A percentile compares a stretch with the other conserved stretches of the same genome.
Conservation (phyloP, 2,113 vertebrate genomes). For the Motacilla tschutschensis region DNA sequence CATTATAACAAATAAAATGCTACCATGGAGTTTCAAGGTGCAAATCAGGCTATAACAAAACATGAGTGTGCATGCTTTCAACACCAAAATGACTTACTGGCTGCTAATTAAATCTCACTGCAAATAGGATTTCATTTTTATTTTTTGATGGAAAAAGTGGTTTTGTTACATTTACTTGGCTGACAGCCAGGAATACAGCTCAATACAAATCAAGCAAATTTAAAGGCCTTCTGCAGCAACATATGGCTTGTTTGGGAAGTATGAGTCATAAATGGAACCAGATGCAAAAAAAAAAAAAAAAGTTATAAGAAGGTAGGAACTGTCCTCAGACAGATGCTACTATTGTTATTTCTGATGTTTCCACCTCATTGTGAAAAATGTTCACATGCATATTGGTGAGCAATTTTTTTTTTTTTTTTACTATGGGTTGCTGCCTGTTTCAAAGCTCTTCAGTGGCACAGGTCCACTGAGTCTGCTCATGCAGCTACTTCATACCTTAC, state of each 20-base stretch:
- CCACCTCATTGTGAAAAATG: neutral
- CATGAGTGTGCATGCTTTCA: slow-evolving; percentile 45
- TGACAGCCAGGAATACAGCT: slow-evolving; percentile 49
- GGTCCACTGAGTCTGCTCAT: neutral
- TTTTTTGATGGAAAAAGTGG: slow-evolving; percentile 62
- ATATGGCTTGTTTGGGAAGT: slow-evolving; percentile 71
- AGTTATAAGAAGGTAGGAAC: slow-evolving; percentile 49
- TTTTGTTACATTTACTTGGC: slow-evolving; percentile 68
- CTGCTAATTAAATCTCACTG: slow-evolving; percentile 66
- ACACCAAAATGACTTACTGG: slow-evolving; percentile 41
- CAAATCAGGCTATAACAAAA: slow-evolving; percentile 36
- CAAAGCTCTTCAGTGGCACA: neutral
- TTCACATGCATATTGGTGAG: neutral
- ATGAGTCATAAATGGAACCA: slow-evolving; percentile 75
- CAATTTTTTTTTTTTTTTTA: neutral
- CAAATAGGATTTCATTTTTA: slow-evolving; percentile 68
- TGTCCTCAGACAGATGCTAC: slow-evolving; percentile 40
- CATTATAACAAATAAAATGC: neutral
- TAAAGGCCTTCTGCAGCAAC: slow-evolving; percentile 64
- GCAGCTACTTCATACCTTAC: neutral
- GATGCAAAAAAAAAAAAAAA: slow-evolving; percentile 51
- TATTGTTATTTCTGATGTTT: slow-evolving; percentile 53
- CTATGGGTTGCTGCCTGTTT: neutral
- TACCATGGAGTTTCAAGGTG: slow-evolving; percentile 24
- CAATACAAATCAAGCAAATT: slow-evolving; percentile 56